These are phyloP conservation scores for Vireo altiloquus DNA, from an alignment of 2,113 vertebrate species.

Conservation along the genomic window DNA sequence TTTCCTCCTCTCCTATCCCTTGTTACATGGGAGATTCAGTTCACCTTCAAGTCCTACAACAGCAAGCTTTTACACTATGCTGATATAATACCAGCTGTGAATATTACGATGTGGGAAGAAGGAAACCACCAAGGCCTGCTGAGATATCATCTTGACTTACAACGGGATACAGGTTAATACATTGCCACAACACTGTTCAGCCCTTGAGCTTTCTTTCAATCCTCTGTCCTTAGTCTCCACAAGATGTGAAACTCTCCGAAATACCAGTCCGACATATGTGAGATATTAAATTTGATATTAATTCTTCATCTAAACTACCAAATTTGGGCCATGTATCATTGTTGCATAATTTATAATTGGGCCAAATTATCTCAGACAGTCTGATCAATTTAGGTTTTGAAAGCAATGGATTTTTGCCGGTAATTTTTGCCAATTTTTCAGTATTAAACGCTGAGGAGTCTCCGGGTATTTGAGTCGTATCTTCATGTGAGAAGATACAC, in stretches of 20 bases:
- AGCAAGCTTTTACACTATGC: background rate
- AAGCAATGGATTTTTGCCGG: background rate
- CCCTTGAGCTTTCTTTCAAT: background rate
- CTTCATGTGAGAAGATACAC: background rate
- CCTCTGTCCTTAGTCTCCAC: background rate
- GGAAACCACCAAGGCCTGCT: background rate
- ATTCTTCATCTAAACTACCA: background rate
- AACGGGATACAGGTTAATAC: background rate
- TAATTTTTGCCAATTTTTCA: background rate
- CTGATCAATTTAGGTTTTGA: background rate
- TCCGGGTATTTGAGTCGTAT: background rate
- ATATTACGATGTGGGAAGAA: background rate
- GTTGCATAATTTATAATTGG: background rate
- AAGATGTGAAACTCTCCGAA: background rate
- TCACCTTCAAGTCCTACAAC: background rate
- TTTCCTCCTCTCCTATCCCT: background rate
- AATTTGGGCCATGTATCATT: background rate
- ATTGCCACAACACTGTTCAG: background rate
- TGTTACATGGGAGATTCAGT: background rate
- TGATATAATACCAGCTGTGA: background rate
- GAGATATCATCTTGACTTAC: background rate
- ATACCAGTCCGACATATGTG: background rate
- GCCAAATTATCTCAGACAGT: background rate
- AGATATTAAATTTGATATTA: background rate
- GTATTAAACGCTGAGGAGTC: background rate